phyloP scores from a whole-genome alignment of 2,797 vertebrate genomes.

The Meriones psammophilus region DNA sequence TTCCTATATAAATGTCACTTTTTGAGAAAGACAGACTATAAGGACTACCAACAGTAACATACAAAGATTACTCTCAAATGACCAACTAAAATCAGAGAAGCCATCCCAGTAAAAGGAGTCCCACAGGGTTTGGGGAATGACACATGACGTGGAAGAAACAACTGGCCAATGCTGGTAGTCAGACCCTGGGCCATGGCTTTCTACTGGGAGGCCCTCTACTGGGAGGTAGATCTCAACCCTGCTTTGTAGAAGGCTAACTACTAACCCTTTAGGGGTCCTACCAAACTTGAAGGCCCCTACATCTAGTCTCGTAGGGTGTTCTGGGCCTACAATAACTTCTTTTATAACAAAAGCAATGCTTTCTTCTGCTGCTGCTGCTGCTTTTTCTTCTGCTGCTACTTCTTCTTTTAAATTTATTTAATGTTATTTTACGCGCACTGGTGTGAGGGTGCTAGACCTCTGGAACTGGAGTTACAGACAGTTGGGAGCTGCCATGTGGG shows the following conservation, averaged over 20 bases:
- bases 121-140: neutral
- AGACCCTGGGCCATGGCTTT: neutral
- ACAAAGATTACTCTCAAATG: slow-evolving; percentile 4
- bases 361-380: too few relatives aligned
- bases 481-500: too few relatives aligned
- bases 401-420: too few relatives aligned
- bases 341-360: neutral
- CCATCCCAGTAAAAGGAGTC: too few relatives aligned
- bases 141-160: neutral
- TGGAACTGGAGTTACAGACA: too few relatives aligned
- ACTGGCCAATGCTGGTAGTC: neutral
- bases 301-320: neutral
- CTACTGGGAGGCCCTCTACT: neutral
- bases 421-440: too few relatives aligned
- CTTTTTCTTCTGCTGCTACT: too few relatives aligned
- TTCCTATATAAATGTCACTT: neutral
- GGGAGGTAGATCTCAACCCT: neutral
- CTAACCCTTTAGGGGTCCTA: neutral
- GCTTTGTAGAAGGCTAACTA: neutral
- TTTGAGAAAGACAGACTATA: slow-evolving; percentile 9
- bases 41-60: neutral
- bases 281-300: neutral
- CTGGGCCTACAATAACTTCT: neutral
- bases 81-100: neutral
- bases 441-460: too few relatives aligned